Conservation (phyloP, 2,888 invertebrate species). For the Macrophya alboannulata region DNA sequence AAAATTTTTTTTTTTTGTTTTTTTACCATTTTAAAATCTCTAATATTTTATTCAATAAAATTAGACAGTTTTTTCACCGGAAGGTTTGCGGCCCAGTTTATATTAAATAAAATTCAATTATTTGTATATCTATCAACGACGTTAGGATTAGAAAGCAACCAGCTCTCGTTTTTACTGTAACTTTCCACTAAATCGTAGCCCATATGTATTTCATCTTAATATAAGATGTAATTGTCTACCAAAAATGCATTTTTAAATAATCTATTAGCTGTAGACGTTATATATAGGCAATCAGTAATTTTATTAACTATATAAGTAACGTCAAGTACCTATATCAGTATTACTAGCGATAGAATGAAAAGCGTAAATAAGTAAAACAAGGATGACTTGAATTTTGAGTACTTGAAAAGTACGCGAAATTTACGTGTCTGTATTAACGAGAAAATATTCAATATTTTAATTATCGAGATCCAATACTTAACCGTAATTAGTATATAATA, state of each 20-base stretch:
- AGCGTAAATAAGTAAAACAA: conserved; percentile 40
- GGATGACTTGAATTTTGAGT: conserved; percentile 50
- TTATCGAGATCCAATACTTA: conserved; percentile 18
- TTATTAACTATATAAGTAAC: conserved; percentile 64
- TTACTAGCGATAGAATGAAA: conserved; percentile 63
- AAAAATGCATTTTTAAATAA: not conserved
- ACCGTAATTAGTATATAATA: conserved; percentile 36
- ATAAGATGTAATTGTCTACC: conserved; percentile 2
- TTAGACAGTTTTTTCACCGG: not conserved
- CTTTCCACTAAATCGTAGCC: not conserved
- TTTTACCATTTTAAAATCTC: not conserved
- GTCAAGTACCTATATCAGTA: conserved; percentile 71
- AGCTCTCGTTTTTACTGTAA: not conserved
- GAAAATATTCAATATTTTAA: conserved; percentile 37
- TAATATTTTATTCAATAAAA: not conserved
- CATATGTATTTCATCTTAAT: not conserved
- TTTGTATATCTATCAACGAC: not conserved
- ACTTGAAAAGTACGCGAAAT: conserved; percentile 48
- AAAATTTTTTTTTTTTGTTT: not conserved
- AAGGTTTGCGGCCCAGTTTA: conserved; percentile 1
- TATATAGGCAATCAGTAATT: conserved; percentile 57
- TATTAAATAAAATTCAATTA: not conserved
- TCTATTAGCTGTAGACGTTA: conserved; percentile 2
- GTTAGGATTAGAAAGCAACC: not conserved
- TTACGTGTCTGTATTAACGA: conserved; percentile 50